Conservation (phyloP, 2,888 invertebrate species). For the Leucoma salicis region DNA sequence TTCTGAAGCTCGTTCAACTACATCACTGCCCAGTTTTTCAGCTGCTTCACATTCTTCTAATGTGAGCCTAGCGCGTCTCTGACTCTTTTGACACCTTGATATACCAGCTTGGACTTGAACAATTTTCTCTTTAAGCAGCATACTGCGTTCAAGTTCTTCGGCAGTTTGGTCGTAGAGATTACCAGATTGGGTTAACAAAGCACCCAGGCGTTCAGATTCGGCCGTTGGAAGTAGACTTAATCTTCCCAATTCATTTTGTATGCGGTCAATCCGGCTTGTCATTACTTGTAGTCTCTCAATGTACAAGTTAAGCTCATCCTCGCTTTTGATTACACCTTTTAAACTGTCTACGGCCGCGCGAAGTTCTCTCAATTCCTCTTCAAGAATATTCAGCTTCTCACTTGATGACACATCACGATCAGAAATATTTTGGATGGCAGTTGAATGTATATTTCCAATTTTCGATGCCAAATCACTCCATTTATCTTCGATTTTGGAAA, state of each 20-base stretch:
- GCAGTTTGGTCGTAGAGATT: slow-evolving; percentile 87
- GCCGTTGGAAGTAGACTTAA: slow-evolving; percentile 87
- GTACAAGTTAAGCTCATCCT: slow-evolving; percentile 91
- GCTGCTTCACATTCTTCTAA: slow-evolving; percentile 89
- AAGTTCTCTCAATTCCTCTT: slow-evolving; percentile 89
- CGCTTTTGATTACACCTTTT: slow-evolving; percentile 90
- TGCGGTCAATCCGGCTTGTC: slow-evolving; percentile 87
- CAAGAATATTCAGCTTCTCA: slow-evolving; percentile 88
- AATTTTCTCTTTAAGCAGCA: slow-evolving; percentile 88
- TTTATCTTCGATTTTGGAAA: slow-evolving; percentile 88
- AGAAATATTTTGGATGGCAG: slow-evolving; percentile 86
- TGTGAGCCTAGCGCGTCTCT: slow-evolving; percentile 83
- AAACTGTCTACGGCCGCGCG: slow-evolving; percentile 86
- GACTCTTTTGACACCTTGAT: slow-evolving; percentile 85
- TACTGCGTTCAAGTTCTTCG: slow-evolving; percentile 90
- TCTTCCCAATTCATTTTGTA: slow-evolving; percentile 90
- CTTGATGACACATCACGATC: slow-evolving; percentile 88
- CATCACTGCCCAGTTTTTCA: slow-evolving; percentile 88
- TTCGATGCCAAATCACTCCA: slow-evolving; percentile 86
- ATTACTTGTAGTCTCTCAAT: slow-evolving; percentile 91
- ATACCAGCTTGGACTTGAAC: slow-evolving; percentile 88
- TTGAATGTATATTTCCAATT: slow-evolving; percentile 85
- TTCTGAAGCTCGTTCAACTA: slow-evolving; percentile 88
- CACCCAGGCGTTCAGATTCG: slow-evolving; percentile 90
- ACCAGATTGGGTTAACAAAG: slow-evolving; percentile 86